Conservation (phyloP, 1,140 invertebrate species). For the Cyphomyrmex costatus region DNA sequence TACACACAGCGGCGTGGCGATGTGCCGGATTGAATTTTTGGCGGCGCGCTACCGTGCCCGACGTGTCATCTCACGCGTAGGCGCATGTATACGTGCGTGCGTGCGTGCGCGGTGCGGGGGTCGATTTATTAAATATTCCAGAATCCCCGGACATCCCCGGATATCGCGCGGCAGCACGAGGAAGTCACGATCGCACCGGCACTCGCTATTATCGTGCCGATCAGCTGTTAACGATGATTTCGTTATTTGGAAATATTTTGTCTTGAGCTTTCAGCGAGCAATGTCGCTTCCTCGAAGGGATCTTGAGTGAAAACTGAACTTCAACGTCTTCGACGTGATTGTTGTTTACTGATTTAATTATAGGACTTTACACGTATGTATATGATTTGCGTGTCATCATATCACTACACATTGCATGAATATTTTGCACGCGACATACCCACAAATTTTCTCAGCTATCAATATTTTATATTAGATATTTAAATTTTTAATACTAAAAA, state of each 20-base stretch:
- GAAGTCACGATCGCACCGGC: background rate
- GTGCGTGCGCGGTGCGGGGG: background rate
- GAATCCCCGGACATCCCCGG: background rate
- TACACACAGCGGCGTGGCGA: conserved; percentile 80
- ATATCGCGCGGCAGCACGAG: background rate
- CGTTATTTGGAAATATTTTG: background rate
- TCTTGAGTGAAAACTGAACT: background rate
- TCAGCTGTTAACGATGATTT: background rate
- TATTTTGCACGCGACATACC: too few species aligned
- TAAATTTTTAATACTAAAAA: too few species aligned
- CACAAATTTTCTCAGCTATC: too few species aligned
- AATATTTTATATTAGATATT: too few species aligned
- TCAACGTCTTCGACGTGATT: too few species aligned
- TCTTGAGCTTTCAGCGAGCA: too few species aligned
- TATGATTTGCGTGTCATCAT: too few species aligned
- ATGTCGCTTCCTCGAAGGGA: background rate
- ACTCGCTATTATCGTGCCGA: background rate
- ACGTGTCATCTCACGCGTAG: conserved; percentile 1
- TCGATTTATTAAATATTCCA: conserved; percentile 20
- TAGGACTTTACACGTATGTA: too few species aligned
- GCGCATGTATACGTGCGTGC: background rate
- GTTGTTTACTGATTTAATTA: too few species aligned
- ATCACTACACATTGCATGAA: too few species aligned
- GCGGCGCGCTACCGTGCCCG: conserved; percentile 23
- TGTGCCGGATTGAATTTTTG: conserved; percentile 78